Evolutionary conservation across 2,113 vertebrate species (phyloP).

Genomic region (Rhipidura dahli): DNA sequence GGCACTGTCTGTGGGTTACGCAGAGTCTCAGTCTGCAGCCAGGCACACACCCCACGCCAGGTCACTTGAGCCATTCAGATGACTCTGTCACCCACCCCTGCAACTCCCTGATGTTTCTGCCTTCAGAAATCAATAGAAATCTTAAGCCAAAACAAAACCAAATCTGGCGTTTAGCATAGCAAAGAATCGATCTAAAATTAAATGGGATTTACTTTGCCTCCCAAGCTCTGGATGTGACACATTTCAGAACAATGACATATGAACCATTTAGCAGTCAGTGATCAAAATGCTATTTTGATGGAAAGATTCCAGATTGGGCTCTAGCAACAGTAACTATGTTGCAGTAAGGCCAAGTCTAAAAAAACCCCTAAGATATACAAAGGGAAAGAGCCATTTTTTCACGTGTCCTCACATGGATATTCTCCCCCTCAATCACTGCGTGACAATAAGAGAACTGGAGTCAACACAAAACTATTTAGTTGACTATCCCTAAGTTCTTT

Average conservation of each 20-base stretch:
- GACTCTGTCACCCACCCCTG: neutral
- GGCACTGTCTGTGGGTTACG: neutral
- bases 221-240: neutral
- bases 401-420: neutral
- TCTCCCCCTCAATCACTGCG: neutral
- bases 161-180: neutral
- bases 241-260: slow-evolving; percentile 17
- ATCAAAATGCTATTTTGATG: slow-evolving; percentile 40
- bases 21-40: neutral
- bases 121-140: neutral
- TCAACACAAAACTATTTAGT: slow-evolving; percentile 43
- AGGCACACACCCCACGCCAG: neutral
- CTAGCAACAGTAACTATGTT: slow-evolving; percentile 39
- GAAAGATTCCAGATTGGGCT: slow-evolving; percentile 30
- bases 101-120: neutral
- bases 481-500: neutral
- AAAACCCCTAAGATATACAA: slow-evolving; percentile 23
- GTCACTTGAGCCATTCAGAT: neutral
- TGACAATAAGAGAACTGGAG: slow-evolving; percentile 6
- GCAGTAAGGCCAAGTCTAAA: slow-evolving; percentile 21
- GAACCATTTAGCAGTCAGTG: neutral
- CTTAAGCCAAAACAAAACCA: neutral
- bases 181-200: slow-evolving; percentile 6
- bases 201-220: neutral
- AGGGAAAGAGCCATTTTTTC: neutral